Evolutionary conservation across 2,113 vertebrate species (phyloP).

Genomic region (Acrocephalus kingi): DNA sequence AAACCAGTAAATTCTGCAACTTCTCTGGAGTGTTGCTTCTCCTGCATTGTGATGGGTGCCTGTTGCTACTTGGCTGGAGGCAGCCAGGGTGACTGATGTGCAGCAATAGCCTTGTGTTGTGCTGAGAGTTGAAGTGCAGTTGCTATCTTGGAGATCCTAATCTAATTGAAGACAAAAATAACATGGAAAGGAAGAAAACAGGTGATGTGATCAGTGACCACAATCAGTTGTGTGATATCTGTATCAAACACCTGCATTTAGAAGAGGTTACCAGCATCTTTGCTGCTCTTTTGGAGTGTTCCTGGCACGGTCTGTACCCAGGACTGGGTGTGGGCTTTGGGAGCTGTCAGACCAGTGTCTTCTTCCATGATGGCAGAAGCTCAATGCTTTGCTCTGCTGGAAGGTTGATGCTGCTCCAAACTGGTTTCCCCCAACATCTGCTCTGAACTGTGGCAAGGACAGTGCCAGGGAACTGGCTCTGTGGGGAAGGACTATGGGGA

Average conservation of each 20-base stretch:
- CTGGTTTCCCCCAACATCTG: not conserved
- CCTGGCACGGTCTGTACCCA: not conserved
- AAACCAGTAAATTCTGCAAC: not conserved
- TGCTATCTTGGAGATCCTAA: not conserved
- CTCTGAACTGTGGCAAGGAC: not conserved
- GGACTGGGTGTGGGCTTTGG: not conserved
- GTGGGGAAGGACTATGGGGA: not conserved
- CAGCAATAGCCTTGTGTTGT: not conserved
- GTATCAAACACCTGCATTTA: not conserved
- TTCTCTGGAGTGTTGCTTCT: not conserved
- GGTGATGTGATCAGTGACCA: not conserved
- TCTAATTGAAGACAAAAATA: not conserved
- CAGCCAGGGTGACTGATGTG: not conserved
- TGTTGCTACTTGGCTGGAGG: not conserved
- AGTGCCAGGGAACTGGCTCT: not conserved
- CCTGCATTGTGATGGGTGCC: not conserved
- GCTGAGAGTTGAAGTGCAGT: not conserved
- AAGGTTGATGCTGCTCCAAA: not conserved
- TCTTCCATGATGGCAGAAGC: not conserved
- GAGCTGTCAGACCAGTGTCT: fast-evolving
- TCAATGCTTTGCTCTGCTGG: not conserved
- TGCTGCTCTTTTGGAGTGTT: not conserved
- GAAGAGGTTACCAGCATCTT: not conserved
- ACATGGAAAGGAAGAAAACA: not conserved
- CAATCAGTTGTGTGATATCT: not conserved